Conservation (phyloP, 64 coral and sea anemone species). For the Astreopora myriophthalma region DNA sequence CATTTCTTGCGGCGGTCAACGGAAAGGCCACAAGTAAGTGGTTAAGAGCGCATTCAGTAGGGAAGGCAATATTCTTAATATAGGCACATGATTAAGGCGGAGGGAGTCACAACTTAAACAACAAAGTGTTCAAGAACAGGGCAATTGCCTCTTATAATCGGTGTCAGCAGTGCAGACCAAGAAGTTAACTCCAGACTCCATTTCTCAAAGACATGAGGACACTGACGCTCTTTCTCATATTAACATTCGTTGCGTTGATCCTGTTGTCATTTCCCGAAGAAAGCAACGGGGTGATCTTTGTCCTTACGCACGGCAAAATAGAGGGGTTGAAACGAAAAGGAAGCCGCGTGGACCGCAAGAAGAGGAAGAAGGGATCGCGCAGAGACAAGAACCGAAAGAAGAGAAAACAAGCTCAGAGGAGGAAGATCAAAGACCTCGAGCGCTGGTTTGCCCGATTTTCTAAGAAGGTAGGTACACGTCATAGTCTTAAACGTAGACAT, state of each 20-base stretch:
- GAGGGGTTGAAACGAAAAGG: background rate
- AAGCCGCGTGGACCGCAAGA: background rate
- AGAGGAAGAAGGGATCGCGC: background rate
- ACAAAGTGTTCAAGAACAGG: background rate
- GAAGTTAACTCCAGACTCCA: no score
- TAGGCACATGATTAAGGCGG: background rate
- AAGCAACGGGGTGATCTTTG: background rate
- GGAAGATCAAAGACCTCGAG: background rate
- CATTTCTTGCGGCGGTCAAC: background rate
- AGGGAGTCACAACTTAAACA: background rate
- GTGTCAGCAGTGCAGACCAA: background rate
- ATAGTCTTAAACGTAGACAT: background rate
- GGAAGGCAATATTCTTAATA: slow-evolving; percentile 35
- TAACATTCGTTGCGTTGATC: background rate
- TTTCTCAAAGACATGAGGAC: background rate
- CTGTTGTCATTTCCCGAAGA: slow-evolving; percentile 20
- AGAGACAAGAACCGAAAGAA: background rate
- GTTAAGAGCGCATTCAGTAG: background rate
- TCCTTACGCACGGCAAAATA: slow-evolving; percentile 5
- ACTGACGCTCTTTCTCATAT: background rate
- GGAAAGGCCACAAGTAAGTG: background rate
- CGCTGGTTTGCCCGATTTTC: slow-evolving; percentile 14
- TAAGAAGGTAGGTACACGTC: background rate
- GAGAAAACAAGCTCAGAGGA: background rate
- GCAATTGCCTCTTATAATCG: background rate